phyloP scores from a whole-genome alignment of 2,888 invertebrate species.

The Globia sparganii region DNA sequence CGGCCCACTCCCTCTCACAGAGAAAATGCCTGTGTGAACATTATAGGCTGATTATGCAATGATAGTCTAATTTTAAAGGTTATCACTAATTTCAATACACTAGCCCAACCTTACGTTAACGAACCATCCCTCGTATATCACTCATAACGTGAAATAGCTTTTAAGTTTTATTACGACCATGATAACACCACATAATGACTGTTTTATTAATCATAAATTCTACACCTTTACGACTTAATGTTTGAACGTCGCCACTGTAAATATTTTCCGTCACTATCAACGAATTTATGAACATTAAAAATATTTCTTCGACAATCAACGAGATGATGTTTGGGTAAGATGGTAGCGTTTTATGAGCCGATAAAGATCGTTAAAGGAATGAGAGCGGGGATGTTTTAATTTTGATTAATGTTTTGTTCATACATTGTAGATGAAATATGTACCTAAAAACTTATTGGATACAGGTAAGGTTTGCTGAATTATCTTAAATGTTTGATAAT shows the following conservation, averaged over 20 bases:
- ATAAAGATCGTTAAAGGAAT: constrained; percentile 27
- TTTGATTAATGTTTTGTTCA: background rate
- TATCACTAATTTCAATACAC: constrained; percentile 11
- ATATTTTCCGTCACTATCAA: constrained; percentile 75
- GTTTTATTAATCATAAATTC: constrained; percentile 79
- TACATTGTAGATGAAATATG: constrained; percentile 9
- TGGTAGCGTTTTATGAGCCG: constrained; percentile 33
- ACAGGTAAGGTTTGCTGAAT: background rate
- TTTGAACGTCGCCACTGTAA: constrained; percentile 66
- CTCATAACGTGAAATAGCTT: constrained; percentile 62
- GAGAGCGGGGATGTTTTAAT: constrained; percentile 11
- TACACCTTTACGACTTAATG: constrained; percentile 77
- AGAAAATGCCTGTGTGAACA: no score
- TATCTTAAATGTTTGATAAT: background rate
- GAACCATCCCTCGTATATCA: constrained; percentile 44
- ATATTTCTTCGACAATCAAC: constrained; percentile 62
- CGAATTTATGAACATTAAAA: constrained; percentile 73
- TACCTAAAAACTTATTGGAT: background rate
- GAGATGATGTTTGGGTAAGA: constrained; percentile 65
- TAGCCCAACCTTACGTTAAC: constrained; percentile 23
- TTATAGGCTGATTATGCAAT: no score
- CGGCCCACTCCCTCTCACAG: no score
- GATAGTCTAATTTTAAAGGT: background rate
- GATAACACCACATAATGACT: constrained; percentile 67
- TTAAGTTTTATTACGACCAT: constrained; percentile 64